Base-by-base conservation (phyloP, 2,113 vertebrate species). In the Anolis carolinensis region DNA sequence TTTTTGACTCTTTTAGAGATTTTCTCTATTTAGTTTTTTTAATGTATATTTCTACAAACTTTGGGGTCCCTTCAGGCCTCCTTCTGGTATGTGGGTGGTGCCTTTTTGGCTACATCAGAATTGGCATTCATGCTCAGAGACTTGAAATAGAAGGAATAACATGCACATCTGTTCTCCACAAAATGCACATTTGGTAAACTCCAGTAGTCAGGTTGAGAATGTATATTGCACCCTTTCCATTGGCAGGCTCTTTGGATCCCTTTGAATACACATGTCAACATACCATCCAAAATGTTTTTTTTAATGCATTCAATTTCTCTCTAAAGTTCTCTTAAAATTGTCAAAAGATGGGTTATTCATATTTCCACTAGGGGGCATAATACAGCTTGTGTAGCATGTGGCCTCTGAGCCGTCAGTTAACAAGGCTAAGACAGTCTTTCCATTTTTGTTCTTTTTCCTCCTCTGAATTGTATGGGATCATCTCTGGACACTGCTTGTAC, bases 281-380 rank as follows among this genome's bases (percentile, higher is more conserved):
- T 34, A 55, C 20, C 21, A 55, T 75, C 30, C 14, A 44, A 44
- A 44, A 44, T 44, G 39, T 44, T 44, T 44, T 21, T 21, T 21
- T 2, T 55, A 70, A 85, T 44, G 1, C 39, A 39, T 85, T 79
- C 76, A 71, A n/a, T 20, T 5, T 75, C 63, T 11, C 8, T 34
- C 7, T 63, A 13, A 32, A 34, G 5, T 34, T 52, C 2, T 55
- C 27, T 70, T 44, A 25, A 72, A 72, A 83, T 85, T 44, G 3
- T 27, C 23, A 72, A 63, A 68, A 16, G 21, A 48, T 55, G n/a
- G 20, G 27, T 71, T 1, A 70, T 1, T 6, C 52, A 82, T 83
- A 21, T 92, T 86, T 85, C 94, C 92, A 87, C 92, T 92, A 95
- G 91, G 92, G 91, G 93, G 90, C 92, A 90, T 87, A 90, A 89